phyloP scores from a whole-genome alignment of 2,888 invertebrate species.

The Lypha dubia region DNA sequence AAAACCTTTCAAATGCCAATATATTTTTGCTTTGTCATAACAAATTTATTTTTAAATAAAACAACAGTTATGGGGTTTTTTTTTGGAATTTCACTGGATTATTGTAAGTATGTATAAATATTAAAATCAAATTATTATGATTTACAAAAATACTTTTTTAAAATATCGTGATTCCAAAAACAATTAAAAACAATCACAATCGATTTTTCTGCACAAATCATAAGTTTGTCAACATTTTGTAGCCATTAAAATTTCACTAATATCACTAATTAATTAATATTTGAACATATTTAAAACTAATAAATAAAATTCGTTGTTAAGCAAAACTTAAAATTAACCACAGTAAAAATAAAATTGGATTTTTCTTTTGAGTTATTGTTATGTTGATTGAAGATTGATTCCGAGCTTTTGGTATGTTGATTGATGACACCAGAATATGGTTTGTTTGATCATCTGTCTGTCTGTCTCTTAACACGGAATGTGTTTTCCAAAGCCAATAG shows the following conservation, averaged over 20 bases:
- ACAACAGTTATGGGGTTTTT: no score
- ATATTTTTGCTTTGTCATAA: no score
- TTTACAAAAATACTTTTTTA: no score
- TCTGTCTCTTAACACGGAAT: no score
- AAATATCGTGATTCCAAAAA: no score
- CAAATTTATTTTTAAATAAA: no score
- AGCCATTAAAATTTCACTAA: not conserved
- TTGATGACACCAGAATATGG: constrained; percentile 43
- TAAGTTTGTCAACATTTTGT: not conserved
- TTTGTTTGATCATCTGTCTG: not conserved
- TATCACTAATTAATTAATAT: not conserved
- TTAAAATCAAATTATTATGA: no score
- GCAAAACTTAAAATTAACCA: constrained; percentile 31
- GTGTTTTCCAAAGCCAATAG: not conserved
- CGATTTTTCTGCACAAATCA: not conserved
- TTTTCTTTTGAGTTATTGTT: constrained; percentile 42
- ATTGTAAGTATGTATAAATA: no score
- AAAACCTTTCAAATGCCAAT: no score
- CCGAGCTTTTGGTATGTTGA: constrained; percentile 62
- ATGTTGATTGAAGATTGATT: constrained; percentile 66
- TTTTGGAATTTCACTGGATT: no score
- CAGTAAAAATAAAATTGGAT: not conserved
- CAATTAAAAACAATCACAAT: no score
- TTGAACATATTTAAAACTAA: constrained; percentile 20
- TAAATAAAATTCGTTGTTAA: constrained; percentile 2